Evolutionary conservation across 2,797 vertebrate genomes (phyloP), one percentile per base, ranked within the genome.

Genomic region (Microctenopoma lineatum): DNA sequence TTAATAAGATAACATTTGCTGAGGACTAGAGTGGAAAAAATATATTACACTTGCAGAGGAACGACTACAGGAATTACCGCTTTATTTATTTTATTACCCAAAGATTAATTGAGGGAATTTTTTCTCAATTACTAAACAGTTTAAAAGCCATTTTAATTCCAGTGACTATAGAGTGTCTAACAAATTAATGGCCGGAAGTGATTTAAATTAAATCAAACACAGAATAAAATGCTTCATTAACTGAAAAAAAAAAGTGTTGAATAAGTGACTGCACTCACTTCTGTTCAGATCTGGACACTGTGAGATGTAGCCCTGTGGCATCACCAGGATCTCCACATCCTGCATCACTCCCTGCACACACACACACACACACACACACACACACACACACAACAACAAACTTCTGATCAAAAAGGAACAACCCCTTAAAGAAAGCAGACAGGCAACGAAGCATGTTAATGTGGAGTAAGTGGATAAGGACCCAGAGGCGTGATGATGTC

Each of bases 211-310:
- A 73, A 73, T 39, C 2, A 68, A 63, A 58, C 71, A 59, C 29
- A 45, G n/a, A 56, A 12, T 27, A 14, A 57, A 75, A 68, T 10
- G 29, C 41, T 51, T 29, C n/a, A 56, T 26, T n/a, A 15, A 16
- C 6, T 15, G 15, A 5, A 45, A 45, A 15, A 16, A 44, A 44
- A 18, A 39, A 41, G 46, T 45, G 27, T 54, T 42, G 12, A 38
- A n/a, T 26, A 57, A n/a, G 45, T 59, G 36, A 50, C 16, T 21
- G 66, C 73, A 96, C 97, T 96, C 94, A 99, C 98, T 99, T 92
- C 97, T 96, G 94, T 99, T 99, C 70, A 99, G 96, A 91, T 99
- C 97, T 44, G 98, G 98, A 83, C 98, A 99, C 88, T 99, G 97
- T 66, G 94, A 95, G 90, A 99, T 97, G 93, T 96, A 98, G 83